Percentiles rank a stretch among this genome's conserved stretches.
Evolutionary conservation across 2,797 vertebrate genomes (phyloP).

Genomic region (Antennarius maculatus): DNA sequence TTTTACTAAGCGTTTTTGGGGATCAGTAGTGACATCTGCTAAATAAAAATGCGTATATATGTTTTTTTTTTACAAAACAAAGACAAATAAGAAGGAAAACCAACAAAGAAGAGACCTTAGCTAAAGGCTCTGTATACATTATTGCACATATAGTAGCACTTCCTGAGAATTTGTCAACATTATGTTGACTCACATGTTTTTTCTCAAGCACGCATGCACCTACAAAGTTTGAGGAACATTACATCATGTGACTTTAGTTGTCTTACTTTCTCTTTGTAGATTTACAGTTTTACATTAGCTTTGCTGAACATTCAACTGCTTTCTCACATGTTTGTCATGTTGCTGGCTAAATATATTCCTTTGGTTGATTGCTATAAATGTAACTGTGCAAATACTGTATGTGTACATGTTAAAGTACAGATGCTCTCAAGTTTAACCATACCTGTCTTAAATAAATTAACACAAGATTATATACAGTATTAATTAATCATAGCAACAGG

Average conservation of each 20-base stretch:
- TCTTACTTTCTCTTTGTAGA: neutral
- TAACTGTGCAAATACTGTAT: slow-evolving; percentile 35
- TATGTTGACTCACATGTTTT: slow-evolving; percentile 40
- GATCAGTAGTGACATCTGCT: neutral
- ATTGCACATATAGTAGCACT: slow-evolving; percentile 55
- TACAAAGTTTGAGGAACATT: slow-evolving; percentile 20
- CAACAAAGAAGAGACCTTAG: slow-evolving; percentile 15
- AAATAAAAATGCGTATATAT: slow-evolving; percentile 16
- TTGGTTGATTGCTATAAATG: slow-evolving; percentile 2
- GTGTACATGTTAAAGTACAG: slow-evolving; percentile 16
- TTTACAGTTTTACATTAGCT: slow-evolving; percentile 3
- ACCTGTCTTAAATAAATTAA: slow-evolving; percentile 5
- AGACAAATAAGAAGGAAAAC: slow-evolving; percentile 22
- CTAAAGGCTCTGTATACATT: slow-evolving; percentile 37
- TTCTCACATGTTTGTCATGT: slow-evolving; percentile 6
- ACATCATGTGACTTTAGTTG: slow-evolving; percentile 5
- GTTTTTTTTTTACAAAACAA: slow-evolving; percentile 20
- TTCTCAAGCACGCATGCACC: slow-evolving; percentile 28
- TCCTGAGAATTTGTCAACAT: slow-evolving; percentile 58
- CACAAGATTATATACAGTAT: slow-evolving; percentile 40
- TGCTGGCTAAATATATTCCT: slow-evolving; percentile 22
- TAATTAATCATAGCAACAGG: slow-evolving; percentile 86
- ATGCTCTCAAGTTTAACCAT: slow-evolving; percentile 12
- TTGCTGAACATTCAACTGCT: slow-evolving; percentile 17
- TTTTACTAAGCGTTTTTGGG: slow-evolving; percentile 4